phyloP scores from a whole-genome alignment of 2,888 invertebrate genomes.

The Quadroppia sp. region DNA sequence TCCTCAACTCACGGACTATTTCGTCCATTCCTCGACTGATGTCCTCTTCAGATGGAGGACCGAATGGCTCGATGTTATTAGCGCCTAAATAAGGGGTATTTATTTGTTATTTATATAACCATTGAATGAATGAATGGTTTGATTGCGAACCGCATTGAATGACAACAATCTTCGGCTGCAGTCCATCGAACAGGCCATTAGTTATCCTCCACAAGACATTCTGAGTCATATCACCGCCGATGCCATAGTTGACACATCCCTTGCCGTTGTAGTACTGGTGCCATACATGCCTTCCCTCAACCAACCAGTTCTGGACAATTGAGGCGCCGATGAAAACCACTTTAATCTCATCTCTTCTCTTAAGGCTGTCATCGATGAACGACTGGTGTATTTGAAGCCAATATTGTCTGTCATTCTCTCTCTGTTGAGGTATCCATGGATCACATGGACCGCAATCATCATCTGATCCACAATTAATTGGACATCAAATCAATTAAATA shows the following conservation, averaged over 20 bases:
- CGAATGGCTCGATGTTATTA: not conserved
- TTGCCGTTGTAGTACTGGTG: not conserved
- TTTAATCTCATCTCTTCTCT: not conserved
- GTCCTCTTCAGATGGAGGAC: not conserved
- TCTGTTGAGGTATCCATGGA: not conserved
- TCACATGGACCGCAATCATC: too few relatives aligned
- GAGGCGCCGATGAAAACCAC: not conserved
- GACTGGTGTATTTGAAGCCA: not conserved
- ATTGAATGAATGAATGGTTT: not conserved
- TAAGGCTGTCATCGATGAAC: not conserved
- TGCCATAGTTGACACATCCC: conserved; percentile 67
- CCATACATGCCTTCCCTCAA: not conserved
- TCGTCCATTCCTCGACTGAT: not conserved
- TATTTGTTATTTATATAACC: too few relatives aligned
- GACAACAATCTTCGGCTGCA: conserved; percentile 70
- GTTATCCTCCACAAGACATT: conserved; percentile 85
- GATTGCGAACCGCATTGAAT: not conserved
- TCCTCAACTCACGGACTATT: not conserved
- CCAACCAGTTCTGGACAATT: not conserved
- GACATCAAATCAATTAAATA: too few relatives aligned
- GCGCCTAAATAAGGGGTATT: not conserved
- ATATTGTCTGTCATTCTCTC: not conserved
- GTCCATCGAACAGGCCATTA: conserved; percentile 82
- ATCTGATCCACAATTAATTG: too few relatives aligned
- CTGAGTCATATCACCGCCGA: conserved; percentile 79